Base-by-base conservation (phyloP, 2,113 vertebrate species). In the Orthonyx spaldingii region DNA sequence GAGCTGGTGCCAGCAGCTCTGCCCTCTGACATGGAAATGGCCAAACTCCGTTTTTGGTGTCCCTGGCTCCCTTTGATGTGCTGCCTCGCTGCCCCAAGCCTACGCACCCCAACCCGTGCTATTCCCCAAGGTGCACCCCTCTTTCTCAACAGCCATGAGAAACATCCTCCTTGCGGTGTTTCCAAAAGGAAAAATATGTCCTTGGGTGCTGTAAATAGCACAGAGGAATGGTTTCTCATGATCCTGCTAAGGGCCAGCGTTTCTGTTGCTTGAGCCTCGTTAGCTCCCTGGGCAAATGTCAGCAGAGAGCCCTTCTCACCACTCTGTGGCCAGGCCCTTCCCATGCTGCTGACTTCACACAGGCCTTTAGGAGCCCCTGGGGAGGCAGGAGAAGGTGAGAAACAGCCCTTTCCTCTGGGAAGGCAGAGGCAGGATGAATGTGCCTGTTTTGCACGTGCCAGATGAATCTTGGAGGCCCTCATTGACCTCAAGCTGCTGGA, bases 151-250 rank as follows among this genome's bases (percentile, higher is more conserved):
- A 95, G 94, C 96, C 97, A 94, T 97, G 96, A 96, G 97, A 97
- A 98, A 97, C 55, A 76, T 96, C 88, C 94, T 97, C 72, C 92
- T 94, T 94, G 95, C 1, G 61, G 84, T 74, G 93, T 88, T 97
- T 97, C 90, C 15, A 32, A 75, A 82, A 82, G 66, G 75, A 21
- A 90, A 95, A 94, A 60, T 87, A 56, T 94, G 93, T 93, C 85
- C 84, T 90, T 84, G 82, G 90, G 61, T 66, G 90, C 96, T 93
- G 92, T 90, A 98, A 98, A 97, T 97, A 98, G 95, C 89, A 1
- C 90, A 95, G 83, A 89, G 69, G 80, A 90, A 86, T 76, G 33
- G 61, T 96, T 98, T 97, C 97, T 97, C 97, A 97, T 95, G 96
- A 88, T 93, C 86, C 71, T 90, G 42, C 68, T 94, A 78, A 78